Conservation (phyloP, 2,113 vertebrate genomes). For the Jacana jacana region DNA sequence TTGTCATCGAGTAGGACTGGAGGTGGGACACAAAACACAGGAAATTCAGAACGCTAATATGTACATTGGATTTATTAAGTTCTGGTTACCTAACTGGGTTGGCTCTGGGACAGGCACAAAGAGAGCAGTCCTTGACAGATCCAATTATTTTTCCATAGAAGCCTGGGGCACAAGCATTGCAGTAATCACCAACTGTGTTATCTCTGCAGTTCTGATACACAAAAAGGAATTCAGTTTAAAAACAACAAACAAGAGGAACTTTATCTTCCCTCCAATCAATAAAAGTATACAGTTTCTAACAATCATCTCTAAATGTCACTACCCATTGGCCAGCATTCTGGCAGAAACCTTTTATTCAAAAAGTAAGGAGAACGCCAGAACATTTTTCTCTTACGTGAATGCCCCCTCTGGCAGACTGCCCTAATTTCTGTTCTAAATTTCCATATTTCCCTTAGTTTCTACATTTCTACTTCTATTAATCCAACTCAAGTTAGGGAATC, state of each 20-base stretch:
- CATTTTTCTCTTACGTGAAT: neutral
- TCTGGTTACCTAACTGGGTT: conserved; percentile 80
- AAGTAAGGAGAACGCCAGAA: neutral
- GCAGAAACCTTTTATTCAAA: neutral
- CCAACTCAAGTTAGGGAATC: neutral
- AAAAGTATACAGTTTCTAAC: neutral
- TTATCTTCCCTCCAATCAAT: neutral
- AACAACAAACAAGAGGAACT: neutral
- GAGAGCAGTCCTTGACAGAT: conserved; percentile 83
- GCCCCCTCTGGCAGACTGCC: neutral
- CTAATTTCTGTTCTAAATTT: neutral
- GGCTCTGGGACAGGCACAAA: conserved; percentile 85
- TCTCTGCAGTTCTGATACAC: conserved; percentile 82
- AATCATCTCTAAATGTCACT: neutral
- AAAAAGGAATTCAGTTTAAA: conserved; percentile 37
- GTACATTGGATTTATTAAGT: neutral
- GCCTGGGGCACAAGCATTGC: conserved; percentile 82
- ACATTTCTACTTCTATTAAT: neutral
- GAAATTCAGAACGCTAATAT: neutral
- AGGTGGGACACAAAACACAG: neutral
- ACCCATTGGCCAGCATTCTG: neutral
- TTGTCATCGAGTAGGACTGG: accelerated
- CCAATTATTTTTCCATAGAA: conserved; percentile 85
- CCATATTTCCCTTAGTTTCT: neutral
- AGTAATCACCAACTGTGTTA: conserved; percentile 84